Percentiles rank a stretch among this genome's conserved stretches.
phyloP scores from a whole-genome alignment of 2,888 invertebrate genomes.

The Geophilus truncorum region DNA sequence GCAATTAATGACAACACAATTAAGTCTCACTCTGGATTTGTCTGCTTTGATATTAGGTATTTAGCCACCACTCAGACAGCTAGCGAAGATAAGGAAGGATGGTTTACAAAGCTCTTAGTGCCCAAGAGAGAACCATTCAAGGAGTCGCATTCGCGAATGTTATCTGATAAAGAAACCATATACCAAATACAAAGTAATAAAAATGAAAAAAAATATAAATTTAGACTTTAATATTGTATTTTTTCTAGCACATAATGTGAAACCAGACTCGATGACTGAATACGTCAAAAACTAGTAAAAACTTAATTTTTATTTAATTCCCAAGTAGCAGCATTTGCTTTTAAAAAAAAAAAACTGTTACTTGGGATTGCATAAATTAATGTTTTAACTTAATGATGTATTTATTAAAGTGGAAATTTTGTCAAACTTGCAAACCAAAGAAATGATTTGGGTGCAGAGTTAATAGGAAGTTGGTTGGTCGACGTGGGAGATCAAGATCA shows the following conservation, averaged over 20 bases:
- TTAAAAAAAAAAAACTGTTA: neutral
- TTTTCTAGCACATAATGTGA: conserved; percentile 71
- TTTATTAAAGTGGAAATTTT: conserved; percentile 44
- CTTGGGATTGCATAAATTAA: neutral
- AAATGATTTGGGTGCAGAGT: conserved; percentile 66
- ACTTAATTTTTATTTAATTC: no score
- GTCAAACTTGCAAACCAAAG: conserved; percentile 41
- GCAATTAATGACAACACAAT: neutral
- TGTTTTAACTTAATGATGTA: conserved; percentile 28
- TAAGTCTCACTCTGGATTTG: no score
- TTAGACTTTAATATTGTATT: neutral
- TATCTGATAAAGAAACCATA: conserved; percentile 92
- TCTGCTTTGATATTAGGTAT: neutral
- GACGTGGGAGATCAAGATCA: conserved; percentile 97
- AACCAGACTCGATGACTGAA: conserved; percentile 77
- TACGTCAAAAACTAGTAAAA: conserved; percentile 91
- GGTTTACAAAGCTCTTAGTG: conserved; percentile 83
- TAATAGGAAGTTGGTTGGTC: conserved; percentile 95
- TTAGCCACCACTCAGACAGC: conserved; percentile 16
- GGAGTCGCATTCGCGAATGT: conserved; percentile 92
- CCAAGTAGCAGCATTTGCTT: no score
- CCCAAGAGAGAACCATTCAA: conserved; percentile 89
- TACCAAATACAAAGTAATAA: conserved; percentile 76
- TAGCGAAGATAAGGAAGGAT: conserved; percentile 58
- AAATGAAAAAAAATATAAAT: neutral